These are phyloP conservation scores for Macroglossus sobrinus DNA, from an alignment of 2,113 vertebrate species.

Conservation along the genomic window DNA sequence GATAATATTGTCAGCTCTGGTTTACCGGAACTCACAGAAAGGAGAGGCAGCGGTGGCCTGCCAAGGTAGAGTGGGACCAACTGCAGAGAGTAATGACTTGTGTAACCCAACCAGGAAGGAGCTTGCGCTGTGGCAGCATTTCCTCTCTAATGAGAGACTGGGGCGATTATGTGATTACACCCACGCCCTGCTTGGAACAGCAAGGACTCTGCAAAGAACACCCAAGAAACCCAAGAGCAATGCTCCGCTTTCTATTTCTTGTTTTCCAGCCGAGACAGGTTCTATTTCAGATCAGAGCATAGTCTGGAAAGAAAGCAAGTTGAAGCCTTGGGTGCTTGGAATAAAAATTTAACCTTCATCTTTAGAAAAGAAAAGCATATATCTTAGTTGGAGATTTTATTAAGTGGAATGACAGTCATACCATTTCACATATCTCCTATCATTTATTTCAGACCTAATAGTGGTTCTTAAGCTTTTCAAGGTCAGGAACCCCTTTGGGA, in stretches of 20 bases:
- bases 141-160: neutral
- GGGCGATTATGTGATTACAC: neutral
- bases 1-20: neutral
- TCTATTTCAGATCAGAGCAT: conserved; percentile 48
- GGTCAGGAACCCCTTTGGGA: neutral
- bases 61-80: neutral
- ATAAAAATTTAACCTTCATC: conserved; percentile 57
- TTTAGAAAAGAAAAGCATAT: neutral
- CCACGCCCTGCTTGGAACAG: neutral
- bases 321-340: conserved; percentile 12
- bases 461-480: conserved; percentile 11
- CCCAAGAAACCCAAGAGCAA: neutral
- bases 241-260: neutral
- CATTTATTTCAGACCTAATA: neutral
- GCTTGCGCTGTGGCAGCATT: neutral
- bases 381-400: conserved; percentile 6
- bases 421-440: neutral
- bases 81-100: neutral
- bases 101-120: neutral
- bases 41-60: neutral
- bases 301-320: conserved; percentile 20
- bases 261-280: neutral
- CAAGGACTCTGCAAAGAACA: neutral
- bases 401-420: neutral
- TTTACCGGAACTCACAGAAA: neutral